These are phyloP conservation scores for Drosophila anomelani DNA, from an alignment of 2,888 invertebrate genomes.

Conservation along the genomic window DNA sequence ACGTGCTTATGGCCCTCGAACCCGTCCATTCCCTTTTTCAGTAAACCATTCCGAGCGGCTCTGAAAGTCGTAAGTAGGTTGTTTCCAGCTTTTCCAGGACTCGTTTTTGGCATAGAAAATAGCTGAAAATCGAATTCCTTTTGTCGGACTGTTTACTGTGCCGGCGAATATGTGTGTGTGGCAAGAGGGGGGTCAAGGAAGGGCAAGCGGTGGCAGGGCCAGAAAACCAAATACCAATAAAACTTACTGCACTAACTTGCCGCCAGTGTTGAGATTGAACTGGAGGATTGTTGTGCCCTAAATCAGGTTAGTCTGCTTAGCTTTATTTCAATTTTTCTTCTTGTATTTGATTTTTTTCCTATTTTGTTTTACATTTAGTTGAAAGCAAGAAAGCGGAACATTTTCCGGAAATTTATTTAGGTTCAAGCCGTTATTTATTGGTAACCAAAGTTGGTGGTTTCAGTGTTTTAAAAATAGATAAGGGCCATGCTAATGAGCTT, in stretches of 20 bases:
- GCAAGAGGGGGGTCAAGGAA: background rate
- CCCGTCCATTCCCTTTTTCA: slow-evolving; percentile 6
- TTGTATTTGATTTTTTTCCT: background rate
- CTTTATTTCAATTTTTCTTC: slow-evolving; percentile 2
- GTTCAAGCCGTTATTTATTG: slow-evolving; percentile 6
- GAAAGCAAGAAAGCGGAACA: slow-evolving; percentile 4
- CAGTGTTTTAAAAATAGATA: background rate
- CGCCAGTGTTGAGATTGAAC: slow-evolving; percentile 25
- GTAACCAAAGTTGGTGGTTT: background rate
- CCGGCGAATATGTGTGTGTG: slow-evolving; percentile 14
- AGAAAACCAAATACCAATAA: slow-evolving; percentile 67
- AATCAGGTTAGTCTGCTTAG: slow-evolving; percentile 34
- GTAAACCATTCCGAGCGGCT: slow-evolving; percentile 10
- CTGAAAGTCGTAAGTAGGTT: slow-evolving; percentile 64
- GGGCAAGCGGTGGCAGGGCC: background rate
- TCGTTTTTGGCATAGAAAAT: slow-evolving; percentile 72
- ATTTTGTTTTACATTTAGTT: slow-evolving; percentile 1
- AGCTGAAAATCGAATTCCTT: slow-evolving; percentile 74
- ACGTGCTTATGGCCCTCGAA: slow-evolving; percentile 59
- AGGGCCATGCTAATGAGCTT: background rate
- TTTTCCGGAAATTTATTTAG: slow-evolving; percentile 4
- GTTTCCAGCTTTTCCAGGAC: slow-evolving; percentile 51
- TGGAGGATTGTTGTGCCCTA: slow-evolving; percentile 5
- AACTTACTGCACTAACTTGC: slow-evolving; percentile 57
- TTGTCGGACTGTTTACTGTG: slow-evolving; percentile 53